Base-by-base conservation (phyloP, 2,888 invertebrate genomes). In the Argyresthia goedartella region DNA sequence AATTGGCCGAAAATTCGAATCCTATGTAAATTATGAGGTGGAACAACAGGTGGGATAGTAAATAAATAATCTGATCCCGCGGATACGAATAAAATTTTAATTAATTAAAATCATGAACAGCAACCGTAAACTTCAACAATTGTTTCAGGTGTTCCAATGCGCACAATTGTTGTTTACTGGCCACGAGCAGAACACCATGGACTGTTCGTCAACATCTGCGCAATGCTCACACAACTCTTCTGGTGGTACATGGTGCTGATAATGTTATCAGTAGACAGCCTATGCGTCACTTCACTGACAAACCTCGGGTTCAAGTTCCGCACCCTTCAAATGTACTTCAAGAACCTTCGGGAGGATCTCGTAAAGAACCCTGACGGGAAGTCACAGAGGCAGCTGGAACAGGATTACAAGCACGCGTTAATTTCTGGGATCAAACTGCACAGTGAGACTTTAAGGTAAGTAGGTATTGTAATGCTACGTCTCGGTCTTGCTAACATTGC, bases 371-470 rank as follows among this genome's bases (percentile, higher is more conserved):
- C 42, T 4, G 54, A 56, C 33, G 57, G 14, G 3, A 64, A 63
- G 49, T 57, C 52, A n/a, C 50, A 16, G 9, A 41, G 39, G 0
- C 61, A 58, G 2, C 41, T 66, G 13, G 59, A 60, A 8, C 55
- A 68, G 0, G 66, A 67, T 11, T 73, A 65, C 55, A 62, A 57
- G 46, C 57, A 63, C 8, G 64, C 64, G 50, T 72, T 80, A 49
- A 57, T 73, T 8, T 54, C 58, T 13, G 80, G 76, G 0, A 69
- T 79, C 1, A 64, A 65, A 47, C 57, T 77, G 47, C 78, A 79
- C 54, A 66, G 69, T 15, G 65, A 79, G 52, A 67, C 71, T 33
- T 60, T 79, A 39, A 72, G 75, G 80, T 78, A 61, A 53, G 56
- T 63, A 35, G n/a, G n/a, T n/a, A n/a, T 6, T 25, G 25, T 6